Evolutionary conservation across 2,888 invertebrate genomes (phyloP).

Genomic region (Anodontia alba): DNA sequence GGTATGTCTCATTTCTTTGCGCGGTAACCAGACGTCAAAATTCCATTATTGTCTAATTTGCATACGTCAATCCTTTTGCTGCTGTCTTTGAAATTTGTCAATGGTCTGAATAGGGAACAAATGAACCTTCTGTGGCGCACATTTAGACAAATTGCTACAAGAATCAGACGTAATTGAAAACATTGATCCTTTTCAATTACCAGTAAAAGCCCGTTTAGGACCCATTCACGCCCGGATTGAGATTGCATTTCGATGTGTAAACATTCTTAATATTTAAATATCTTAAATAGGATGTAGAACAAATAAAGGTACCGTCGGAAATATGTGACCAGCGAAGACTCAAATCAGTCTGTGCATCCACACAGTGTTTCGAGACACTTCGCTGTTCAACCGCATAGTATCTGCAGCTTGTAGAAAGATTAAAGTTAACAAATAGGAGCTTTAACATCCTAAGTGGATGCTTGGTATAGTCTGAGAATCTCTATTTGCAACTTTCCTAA

Average conservation of each 20-base stretch:
- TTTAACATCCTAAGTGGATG: no score
- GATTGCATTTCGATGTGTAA: conserved; percentile 18
- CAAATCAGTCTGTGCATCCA: no score
- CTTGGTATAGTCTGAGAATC: no score
- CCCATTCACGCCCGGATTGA: conserved; percentile 3
- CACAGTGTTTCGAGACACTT: no score
- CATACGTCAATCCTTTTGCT: conserved; percentile 15
- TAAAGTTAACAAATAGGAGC: no score
- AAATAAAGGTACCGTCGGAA: no score
- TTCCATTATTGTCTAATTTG: conserved; percentile 16
- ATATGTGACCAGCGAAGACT: no score
- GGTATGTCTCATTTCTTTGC: neutral
- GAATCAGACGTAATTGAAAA: conserved; percentile 16
- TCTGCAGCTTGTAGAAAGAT: no score
- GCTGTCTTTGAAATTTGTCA: conserved; percentile 10
- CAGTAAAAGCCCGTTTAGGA: neutral
- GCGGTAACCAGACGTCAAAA: conserved; percentile 7
- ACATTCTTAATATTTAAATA: conserved; percentile 13
- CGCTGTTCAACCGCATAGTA: no score
- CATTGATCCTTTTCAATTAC: conserved; percentile 21
- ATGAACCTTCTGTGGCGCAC: conserved; percentile 7
- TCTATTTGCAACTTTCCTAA: no score
- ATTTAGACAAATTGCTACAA: conserved; percentile 10
- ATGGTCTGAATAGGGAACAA: conserved; percentile 10
- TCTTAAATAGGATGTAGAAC: neutral